phyloP scores from a whole-genome alignment of 92 coral and sea anemone species.

The Montipora capitata region DNA sequence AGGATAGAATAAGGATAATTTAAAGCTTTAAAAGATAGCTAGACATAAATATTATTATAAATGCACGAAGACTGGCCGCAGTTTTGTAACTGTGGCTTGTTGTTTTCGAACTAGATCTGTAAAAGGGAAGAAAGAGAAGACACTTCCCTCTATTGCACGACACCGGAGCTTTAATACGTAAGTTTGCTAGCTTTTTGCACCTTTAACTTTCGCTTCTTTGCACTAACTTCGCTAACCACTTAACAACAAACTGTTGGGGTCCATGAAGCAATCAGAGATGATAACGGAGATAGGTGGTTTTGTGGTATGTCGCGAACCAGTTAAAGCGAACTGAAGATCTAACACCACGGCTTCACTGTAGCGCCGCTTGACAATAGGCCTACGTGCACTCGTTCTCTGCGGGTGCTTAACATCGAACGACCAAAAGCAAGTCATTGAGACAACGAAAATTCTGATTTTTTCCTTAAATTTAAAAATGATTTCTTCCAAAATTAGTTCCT shows the following conservation, averaged over 20 bases:
- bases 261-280: background rate
- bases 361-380: no score
- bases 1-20: background rate
- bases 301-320: no score
- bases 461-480: no score
- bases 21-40: no score
- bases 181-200: constrained; percentile 36
- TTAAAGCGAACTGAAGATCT: no score
- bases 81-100: constrained; percentile 40
- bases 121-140: constrained; percentile 58
- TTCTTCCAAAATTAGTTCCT: no score
- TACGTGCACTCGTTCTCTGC: no score
- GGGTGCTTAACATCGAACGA: no score
- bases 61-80: constrained; percentile 9
- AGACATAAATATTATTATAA: background rate
- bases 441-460: no score
- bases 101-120: constrained; percentile 43
- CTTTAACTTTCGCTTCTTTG: constrained; percentile 16
- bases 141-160: constrained; percentile 41
- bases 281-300: background rate
- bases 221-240: constrained; percentile 9
- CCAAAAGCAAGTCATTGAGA: no score
- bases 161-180: constrained; percentile 64
- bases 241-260: constrained; percentile 16
- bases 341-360: background rate